A percentile compares a stretch with the other conserved stretches of the same genome.
Evolutionary conservation across 2,797 vertebrate genomes (phyloP).

Genomic region (Myotis daubentonii): DNA sequence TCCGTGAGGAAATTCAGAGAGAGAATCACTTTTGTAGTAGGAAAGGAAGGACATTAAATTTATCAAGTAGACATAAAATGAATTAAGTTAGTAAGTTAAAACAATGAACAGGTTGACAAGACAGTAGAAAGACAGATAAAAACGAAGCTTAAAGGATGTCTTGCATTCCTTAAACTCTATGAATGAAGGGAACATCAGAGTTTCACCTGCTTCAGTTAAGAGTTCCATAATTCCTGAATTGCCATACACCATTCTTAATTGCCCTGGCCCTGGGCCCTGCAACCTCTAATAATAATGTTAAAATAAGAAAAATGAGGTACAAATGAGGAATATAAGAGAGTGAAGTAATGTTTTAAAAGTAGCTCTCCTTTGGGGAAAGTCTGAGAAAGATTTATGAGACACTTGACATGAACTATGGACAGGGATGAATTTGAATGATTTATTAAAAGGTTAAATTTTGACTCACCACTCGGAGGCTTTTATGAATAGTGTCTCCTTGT

Average conservation of each 20-base stretch:
- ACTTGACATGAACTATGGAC: background rate
- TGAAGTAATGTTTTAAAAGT: background rate
- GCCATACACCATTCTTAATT: background rate
- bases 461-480: background rate
- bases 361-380: background rate
- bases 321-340: background rate
- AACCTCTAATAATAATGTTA: background rate
- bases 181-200: background rate
- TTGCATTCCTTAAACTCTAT: background rate
- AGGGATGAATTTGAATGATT: background rate
- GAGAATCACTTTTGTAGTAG: background rate
- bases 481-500: background rate
- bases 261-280: background rate
- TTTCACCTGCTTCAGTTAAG: background rate
- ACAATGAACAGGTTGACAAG: background rate
- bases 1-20: background rate
- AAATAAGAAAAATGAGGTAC: background rate
- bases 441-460: background rate
- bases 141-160: background rate
- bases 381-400: background rate
- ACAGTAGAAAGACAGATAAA: background rate
- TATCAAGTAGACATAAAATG: constrained; percentile 5
- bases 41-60: background rate
- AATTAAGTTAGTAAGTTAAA: background rate
- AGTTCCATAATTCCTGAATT: background rate